A percentile compares a stretch with the other conserved stretches of the same genome.
phyloP scores from a whole-genome alignment of 2,113 vertebrate genomes.

The Cygnus atratus region DNA sequence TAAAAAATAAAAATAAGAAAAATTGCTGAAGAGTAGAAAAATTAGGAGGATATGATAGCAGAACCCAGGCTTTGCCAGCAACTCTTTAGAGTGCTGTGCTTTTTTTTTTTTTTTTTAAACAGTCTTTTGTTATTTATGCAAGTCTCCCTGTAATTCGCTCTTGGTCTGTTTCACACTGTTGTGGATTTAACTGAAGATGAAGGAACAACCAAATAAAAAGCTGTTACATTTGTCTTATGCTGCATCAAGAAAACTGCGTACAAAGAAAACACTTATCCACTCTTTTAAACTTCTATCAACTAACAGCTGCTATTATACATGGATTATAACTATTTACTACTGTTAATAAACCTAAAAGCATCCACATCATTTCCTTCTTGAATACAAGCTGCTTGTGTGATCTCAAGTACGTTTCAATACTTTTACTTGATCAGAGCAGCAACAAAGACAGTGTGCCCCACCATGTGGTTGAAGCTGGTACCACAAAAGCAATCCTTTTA shows the following conservation, averaged over 20 bases:
- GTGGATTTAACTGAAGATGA: neutral
- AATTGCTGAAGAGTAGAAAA: too few relatives aligned
- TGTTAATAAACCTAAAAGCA: too few relatives aligned
- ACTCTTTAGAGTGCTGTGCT: neutral
- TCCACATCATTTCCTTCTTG: fast-evolving
- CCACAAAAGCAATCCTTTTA: neutral
- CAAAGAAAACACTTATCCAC: too few relatives aligned
- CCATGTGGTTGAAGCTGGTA: fast-evolving
- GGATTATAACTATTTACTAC: fast-evolving
- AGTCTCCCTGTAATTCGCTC: neutral
- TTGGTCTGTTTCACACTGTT: fast-evolving
- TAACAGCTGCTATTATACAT: neutral
- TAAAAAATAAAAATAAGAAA: too few relatives aligned
- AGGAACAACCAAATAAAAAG: neutral
- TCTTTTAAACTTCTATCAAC: too few relatives aligned
- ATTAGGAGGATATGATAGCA: fast-evolving
- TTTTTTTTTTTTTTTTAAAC: too few relatives aligned
- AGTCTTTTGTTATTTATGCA: too few relatives aligned
- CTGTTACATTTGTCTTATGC: neutral
- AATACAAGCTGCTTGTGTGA: fast-evolving
- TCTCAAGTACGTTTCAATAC: fast-evolving
- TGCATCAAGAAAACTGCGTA: neutral
- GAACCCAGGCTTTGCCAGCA: neutral
- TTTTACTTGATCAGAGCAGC: fast-evolving
- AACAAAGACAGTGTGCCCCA: neutral